phyloP scores from a whole-genome alignment of 2,113 vertebrate species.

The Clarias macrocephalus region DNA sequence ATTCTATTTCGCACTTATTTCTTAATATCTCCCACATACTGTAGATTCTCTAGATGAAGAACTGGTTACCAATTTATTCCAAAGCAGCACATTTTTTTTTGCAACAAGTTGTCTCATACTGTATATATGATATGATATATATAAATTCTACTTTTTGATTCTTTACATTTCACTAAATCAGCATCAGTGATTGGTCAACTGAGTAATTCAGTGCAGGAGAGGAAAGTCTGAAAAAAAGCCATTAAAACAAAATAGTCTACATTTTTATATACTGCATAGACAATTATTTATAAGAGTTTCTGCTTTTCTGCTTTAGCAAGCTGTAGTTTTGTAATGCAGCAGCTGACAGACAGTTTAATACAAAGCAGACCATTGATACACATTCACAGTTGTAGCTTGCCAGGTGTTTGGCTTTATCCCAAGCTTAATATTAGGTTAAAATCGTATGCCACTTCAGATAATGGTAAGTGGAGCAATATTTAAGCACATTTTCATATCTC shows the following conservation, averaged over 20 bases:
- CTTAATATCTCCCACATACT: neutral
- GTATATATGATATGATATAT: neutral
- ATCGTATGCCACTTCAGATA: neutral
- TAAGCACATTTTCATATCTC: no score
- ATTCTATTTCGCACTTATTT: neutral
- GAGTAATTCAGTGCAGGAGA: neutral
- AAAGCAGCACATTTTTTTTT: constrained; percentile 3
- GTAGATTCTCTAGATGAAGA: neutral
- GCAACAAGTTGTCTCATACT: constrained; percentile 1
- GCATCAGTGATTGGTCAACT: neutral
- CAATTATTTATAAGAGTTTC: neutral
- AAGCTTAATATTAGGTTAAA: neutral
- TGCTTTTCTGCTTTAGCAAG: neutral
- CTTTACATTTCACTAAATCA: neutral
- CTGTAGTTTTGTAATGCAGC: neutral
- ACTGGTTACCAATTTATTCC: constrained; percentile 49
- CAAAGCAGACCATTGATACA: neutral
- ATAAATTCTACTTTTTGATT: neutral
- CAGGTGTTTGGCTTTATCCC: neutral
- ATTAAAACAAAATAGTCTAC: neutral
- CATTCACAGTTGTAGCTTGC: neutral
- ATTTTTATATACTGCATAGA: neutral
- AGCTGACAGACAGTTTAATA: neutral
- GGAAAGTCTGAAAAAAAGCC: neutral
- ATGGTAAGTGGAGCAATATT: neutral